These are phyloP conservation scores for Molanna angustata DNA, from an alignment of 2,888 invertebrate genomes.

Conservation along the genomic window DNA sequence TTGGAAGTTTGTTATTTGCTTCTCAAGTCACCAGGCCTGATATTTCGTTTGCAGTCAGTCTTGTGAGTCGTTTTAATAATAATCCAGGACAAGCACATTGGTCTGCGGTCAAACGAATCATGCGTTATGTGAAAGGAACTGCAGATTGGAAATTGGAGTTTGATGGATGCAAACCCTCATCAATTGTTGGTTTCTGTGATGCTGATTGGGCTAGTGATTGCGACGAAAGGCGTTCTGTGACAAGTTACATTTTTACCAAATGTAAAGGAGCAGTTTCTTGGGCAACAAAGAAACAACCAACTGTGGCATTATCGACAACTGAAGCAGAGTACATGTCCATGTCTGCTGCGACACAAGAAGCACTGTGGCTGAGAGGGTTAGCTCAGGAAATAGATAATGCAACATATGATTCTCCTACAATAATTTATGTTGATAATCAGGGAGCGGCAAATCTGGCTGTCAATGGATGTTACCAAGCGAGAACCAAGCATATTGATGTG, in stretches of 20 bases:
- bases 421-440: background rate
- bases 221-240: constrained; percentile 2
- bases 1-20: constrained; percentile 2
- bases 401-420: background rate
- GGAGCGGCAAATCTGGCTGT: background rate
- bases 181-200: constrained; percentile 2
- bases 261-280: constrained; percentile 36
- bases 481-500: constrained; percentile 2
- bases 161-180: background rate
- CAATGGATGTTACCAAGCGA: background rate
- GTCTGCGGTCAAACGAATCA: constrained; percentile 30
- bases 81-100: constrained; percentile 31
- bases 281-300: constrained; percentile 33
- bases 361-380: constrained; percentile 5
- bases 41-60: constrained; percentile 33
- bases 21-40: constrained; percentile 31
- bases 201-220: constrained; percentile 7
- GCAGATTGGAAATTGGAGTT: constrained; percentile 18
- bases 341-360: constrained; percentile 32
- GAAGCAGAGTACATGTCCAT: constrained; percentile 36
- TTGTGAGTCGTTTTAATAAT: constrained; percentile 33
- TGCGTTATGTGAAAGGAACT: constrained; percentile 34
- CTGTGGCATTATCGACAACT: constrained; percentile 34
- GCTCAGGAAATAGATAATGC: background rate
- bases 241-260: constrained; percentile 22